A percentile compares a stretch with the other conserved stretches of the same genome.
Conservation (phyloP, 1,140 invertebrate species). For the Macrobrachium nipponense region DNA sequence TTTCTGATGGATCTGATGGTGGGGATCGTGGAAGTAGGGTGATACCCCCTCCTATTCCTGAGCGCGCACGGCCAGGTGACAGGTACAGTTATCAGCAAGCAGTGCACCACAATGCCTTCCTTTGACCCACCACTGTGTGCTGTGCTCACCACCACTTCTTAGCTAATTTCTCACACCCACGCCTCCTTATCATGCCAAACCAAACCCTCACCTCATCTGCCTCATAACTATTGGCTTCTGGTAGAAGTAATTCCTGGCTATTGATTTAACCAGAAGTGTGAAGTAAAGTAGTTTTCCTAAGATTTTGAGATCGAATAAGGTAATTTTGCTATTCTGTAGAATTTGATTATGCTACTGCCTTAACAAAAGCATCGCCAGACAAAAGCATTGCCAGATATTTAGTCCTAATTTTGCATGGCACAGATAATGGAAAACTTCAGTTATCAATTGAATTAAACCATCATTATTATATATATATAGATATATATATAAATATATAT, state of each 20-base stretch:
- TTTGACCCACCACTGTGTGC: constrained; percentile 48
- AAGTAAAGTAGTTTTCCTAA: too few relatives aligned
- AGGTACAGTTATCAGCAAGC: constrained; percentile 82
- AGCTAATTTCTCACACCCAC: constrained; percentile 27
- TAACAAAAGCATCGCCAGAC: too few relatives aligned
- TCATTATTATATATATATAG: too few relatives aligned
- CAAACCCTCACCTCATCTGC: constrained; percentile 28
- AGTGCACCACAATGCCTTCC: constrained; percentile 65
- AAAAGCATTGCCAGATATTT: too few relatives aligned
- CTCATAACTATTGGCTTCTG: constrained; percentile 18
- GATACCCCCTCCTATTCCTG: constrained; percentile 72
- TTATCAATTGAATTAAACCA: too few relatives aligned
- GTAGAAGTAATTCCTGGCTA: background rate
- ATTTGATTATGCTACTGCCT: background rate
- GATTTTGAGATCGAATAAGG: too few relatives aligned
- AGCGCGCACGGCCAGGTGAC: constrained; percentile 75
- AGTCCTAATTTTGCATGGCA: too few relatives aligned
- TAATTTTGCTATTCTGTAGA: too few relatives aligned
- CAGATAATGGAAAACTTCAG: too few relatives aligned
- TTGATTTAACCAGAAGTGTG: constrained; percentile 13
- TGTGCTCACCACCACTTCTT: constrained; percentile 3
- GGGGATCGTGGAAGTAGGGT: constrained; percentile 55
- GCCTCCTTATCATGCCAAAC: constrained; percentile 29
- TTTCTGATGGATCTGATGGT: constrained; percentile 69
- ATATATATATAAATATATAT: too few relatives aligned